Base-by-base conservation (phyloP, 1,140 invertebrate species). In the Cephus cinctus region DNA sequence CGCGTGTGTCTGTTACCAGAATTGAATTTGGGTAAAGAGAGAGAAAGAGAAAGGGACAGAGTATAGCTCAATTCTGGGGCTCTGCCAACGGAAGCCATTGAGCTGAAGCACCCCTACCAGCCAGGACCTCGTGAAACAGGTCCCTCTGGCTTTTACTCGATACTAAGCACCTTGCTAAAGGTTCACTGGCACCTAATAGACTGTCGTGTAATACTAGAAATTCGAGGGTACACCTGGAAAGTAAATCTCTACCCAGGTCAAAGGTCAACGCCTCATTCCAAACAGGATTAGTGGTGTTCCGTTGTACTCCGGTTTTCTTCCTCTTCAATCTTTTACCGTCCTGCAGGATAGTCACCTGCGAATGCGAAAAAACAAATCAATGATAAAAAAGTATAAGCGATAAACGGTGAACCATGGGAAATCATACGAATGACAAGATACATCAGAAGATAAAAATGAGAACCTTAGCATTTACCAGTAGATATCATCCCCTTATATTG, bases 181-280 rank as follows among this genome's bases (percentile, higher is more conserved):
- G 61, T 61, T 82, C 78, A 32, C 74, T 80, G 4, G 75, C 74
- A 18, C 78, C 77, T 46, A 79, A 56, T 6, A 80, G 52, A 35
- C 78, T 80, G 44, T 80, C 80, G 42, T 80, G 79, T 15, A 80
- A 62, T 0, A 81, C 75, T 2, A 64, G 69, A 43, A 83, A 80
- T 55, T 83, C 80, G 2, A 84, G 60, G 0, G 63, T 61, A 43
- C 75, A 77, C 50, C 71, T 77, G 25, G 77, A 74, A 3, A 84
- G 57, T 11, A 71, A 79, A 19, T 85, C 84, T 21, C 79, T 78
- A 12, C 77, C 71, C 47, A 92, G 80, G 71, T 93, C 90, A 61
- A 94, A 94, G 12, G 88, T 86, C 50, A 94, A 76, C 0, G 88
- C 90, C 63, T 94, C 91, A 67, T 94, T 94, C 73, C 92, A 94